These are phyloP conservation scores for Neuroterus valhalla DNA, from an alignment of 1,140 invertebrate genomes.

Conservation along the genomic window DNA sequence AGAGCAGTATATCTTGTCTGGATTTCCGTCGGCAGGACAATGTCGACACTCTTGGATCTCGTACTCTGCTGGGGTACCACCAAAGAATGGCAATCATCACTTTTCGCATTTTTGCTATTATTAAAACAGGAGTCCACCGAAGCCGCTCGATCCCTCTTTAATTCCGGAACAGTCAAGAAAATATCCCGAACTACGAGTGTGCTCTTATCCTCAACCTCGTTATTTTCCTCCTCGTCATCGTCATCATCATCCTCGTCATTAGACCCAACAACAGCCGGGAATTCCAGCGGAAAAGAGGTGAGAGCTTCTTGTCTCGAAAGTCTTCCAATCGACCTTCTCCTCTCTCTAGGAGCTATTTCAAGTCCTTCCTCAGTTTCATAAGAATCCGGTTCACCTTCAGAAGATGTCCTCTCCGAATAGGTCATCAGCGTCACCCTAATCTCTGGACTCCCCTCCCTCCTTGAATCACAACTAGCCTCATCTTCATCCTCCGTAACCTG, in stretches of 20 bases:
- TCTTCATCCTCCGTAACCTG: slow-evolving; percentile 47
- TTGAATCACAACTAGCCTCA: slow-evolving; percentile 63
- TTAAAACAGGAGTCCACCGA: slow-evolving; percentile 88
- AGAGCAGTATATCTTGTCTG: slow-evolving; percentile 89
- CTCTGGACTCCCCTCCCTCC: slow-evolving; percentile 68
- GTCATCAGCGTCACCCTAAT: slow-evolving; percentile 81
- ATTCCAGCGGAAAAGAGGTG: slow-evolving; percentile 80
- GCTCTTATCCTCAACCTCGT: slow-evolving; percentile 55
- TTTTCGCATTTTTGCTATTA: slow-evolving; percentile 84
- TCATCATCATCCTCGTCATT: slow-evolving; percentile 41
- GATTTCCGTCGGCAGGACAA: slow-evolving; percentile 90
- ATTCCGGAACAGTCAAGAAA: slow-evolving; percentile 87
- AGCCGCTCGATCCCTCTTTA: slow-evolving; percentile 87
- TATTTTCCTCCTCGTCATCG: slow-evolving; percentile 68
- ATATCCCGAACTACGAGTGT: slow-evolving; percentile 81
- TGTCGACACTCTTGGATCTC: slow-evolving; percentile 92
- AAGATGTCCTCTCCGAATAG: slow-evolving; percentile 45
- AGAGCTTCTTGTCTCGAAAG: slow-evolving; percentile 85
- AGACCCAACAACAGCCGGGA: slow-evolving; percentile 74
- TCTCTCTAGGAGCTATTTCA: slow-evolving; percentile 56
- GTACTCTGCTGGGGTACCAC: slow-evolving; percentile 82
- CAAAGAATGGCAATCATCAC: slow-evolving; percentile 79
- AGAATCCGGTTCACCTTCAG: slow-evolving; percentile 49
- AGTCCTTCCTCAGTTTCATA: slow-evolving; percentile 48
- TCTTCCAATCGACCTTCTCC: slow-evolving; percentile 69